phyloP scores from a whole-genome alignment of 2,113 vertebrate species.

The Campylomormyrus tamandua region DNA sequence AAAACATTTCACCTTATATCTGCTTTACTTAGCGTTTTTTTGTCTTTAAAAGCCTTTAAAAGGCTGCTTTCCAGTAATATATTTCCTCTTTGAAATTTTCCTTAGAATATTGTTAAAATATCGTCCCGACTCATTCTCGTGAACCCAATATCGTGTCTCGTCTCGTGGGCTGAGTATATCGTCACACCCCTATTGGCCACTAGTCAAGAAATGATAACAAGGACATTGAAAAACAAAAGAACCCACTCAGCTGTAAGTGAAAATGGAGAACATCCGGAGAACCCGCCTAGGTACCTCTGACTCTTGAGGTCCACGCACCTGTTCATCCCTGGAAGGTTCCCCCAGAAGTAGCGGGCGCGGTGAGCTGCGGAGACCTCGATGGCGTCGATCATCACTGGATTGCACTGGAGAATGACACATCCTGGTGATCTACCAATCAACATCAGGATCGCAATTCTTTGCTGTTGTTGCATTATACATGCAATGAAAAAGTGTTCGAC shows the following conservation, averaged over 20 bases:
- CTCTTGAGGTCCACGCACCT: constrained; percentile 55
- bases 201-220: no score
- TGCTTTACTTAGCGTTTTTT: no score
- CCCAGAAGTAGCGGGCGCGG: constrained; percentile 86
- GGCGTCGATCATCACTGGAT: constrained; percentile 85
- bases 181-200: no score
- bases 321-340: constrained; percentile 92
- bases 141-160: no score
- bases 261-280: neutral
- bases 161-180: no score
- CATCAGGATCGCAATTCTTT: neutral
- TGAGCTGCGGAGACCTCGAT: constrained; percentile 83
- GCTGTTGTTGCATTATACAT: neutral
- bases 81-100: no score
- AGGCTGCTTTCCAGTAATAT: no score
- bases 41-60: no score
- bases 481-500: neutral
- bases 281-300: neutral
- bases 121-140: no score
- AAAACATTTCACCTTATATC: no score
- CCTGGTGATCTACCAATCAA: neutral
- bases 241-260: neutral
- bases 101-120: no score
- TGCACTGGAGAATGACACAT: constrained; percentile 65
- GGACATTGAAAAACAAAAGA: neutral